Base-by-base conservation (phyloP, 2,888 invertebrate genomes). In the Scelioninae gen. 2 region DNA sequence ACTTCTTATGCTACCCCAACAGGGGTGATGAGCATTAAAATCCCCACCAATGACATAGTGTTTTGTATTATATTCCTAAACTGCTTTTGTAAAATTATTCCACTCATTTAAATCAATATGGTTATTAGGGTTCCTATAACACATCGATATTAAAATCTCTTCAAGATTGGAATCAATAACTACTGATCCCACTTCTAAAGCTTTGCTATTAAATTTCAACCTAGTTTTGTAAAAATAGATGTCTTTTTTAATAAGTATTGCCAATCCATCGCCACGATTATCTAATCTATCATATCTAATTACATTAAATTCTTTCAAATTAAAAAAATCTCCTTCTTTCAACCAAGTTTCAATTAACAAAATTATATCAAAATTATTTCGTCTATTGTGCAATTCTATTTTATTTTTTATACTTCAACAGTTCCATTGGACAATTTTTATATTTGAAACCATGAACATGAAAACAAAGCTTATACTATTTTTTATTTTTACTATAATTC, bases 11-110 rank as follows among this genome's bases (percentile, higher is more conserved):
- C 37, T 37, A 15, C 45, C 53, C 64, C 64, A 65, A 2, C 5
- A 28, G 0, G 43, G 35, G 16, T 65, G 64, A 18, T 50, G 61
- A 18, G 61, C 61, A 41, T 61, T 61, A 18, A 61, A 41, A 41
- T 61, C 41, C 4, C 50, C 61, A 1, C 61, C 16, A 1, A 61
- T 28, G 1, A 61, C 18, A 50, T 1, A 50, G 1, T 61, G 39
- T 11, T 61, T 7, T 3, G 6, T 7, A 2, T 11, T 35, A 18
- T 31, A 18, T 13, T 46, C 1, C 19, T 18, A 9, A 10, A 61
- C 25, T 0, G 11, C 19, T 6, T 31, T 41, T 7, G 19, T 16
- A 6, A 61, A 61, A 41, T 41, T 11, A 31, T 18, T n/a, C 61
- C 61, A 61, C 10, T n/a, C 1, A 13, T 7, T 35, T 2, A 48